phyloP scores from a whole-genome alignment of 2,888 invertebrate species.

The Ectemnius continuus region DNA sequence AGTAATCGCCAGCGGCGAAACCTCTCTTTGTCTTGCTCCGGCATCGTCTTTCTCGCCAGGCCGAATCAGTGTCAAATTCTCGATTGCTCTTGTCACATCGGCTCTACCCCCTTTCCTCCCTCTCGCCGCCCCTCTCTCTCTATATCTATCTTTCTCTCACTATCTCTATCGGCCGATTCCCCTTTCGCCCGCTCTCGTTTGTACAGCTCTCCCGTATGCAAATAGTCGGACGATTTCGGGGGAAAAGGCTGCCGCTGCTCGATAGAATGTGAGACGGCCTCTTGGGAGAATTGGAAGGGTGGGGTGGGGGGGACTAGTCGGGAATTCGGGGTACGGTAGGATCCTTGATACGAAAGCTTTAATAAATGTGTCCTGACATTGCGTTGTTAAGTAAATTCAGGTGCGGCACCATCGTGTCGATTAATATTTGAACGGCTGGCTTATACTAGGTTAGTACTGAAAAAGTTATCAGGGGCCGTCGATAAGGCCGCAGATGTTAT shows the following conservation, averaged over 20 bases:
- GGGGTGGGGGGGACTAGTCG: too few relatives aligned
- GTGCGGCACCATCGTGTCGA: conserved; percentile 69
- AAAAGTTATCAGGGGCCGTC: conserved; percentile 71
- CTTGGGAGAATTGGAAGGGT: too few relatives aligned
- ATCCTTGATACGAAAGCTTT: conserved; percentile 34
- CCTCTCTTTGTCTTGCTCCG: too few relatives aligned
- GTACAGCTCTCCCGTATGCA: background rate
- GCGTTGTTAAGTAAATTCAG: conserved; percentile 70
- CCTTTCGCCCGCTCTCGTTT: conserved; percentile 1
- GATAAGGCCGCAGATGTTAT: conserved; percentile 78
- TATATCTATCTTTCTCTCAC: background rate
- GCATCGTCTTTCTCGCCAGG: background rate
- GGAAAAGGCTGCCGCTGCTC: too few relatives aligned
- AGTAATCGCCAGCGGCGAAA: conserved; percentile 1
- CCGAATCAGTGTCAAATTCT: conserved; percentile 7
- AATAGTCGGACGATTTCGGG: background rate
- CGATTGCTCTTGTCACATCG: background rate
- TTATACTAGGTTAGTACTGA: conserved; percentile 77
- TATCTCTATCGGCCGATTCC: background rate
- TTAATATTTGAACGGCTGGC: conserved; percentile 76
- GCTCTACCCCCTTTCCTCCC: background rate
- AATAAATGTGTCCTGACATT: conserved; percentile 42
- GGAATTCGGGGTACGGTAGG: background rate
- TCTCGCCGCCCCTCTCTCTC: background rate
- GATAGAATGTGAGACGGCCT: too few relatives aligned